Evolutionary conservation across 2,113 vertebrate species (phyloP).

Genomic region (Muntiacus reevesi): DNA sequence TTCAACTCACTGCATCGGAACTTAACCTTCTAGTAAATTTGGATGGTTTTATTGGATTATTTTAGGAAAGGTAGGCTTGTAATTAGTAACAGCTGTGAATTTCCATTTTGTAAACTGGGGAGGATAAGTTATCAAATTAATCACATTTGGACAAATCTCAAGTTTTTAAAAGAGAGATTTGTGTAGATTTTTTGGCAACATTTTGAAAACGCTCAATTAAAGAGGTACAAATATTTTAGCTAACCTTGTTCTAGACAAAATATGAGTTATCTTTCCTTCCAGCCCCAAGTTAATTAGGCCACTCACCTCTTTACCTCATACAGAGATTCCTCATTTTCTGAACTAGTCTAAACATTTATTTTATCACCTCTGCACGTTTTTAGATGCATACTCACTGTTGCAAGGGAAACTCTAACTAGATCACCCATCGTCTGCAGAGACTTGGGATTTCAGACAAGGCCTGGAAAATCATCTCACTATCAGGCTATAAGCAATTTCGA

Average conservation of each 20-base stretch:
- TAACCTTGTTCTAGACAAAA: constrained; percentile 35
- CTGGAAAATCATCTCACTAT: constrained; percentile 20
- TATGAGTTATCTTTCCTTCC: constrained; percentile 19
- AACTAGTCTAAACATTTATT: constrained; percentile 14
- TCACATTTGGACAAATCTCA: constrained; percentile 23
- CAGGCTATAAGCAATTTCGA: constrained; percentile 40
- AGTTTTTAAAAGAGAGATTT: background rate
- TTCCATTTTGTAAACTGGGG: background rate
- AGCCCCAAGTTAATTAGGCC: background rate
- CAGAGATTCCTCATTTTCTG: constrained; percentile 8
- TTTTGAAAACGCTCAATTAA: constrained; percentile 9
- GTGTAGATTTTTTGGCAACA: background rate
- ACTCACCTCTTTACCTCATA: background rate
- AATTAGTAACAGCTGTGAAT: constrained; percentile 25
- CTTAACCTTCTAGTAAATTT: background rate
- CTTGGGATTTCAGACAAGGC: constrained; percentile 37
- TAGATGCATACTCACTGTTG: background rate
- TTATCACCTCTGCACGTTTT: background rate
- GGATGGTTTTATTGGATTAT: background rate
- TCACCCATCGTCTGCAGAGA: constrained; percentile 22
- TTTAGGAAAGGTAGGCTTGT: background rate
- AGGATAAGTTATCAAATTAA: background rate
- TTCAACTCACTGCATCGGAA: background rate
- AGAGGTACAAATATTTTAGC: background rate
- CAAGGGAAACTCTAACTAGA: constrained; percentile 32